phyloP scores from a whole-genome alignment of 2,888 invertebrate species.

The Empis livida region DNA sequence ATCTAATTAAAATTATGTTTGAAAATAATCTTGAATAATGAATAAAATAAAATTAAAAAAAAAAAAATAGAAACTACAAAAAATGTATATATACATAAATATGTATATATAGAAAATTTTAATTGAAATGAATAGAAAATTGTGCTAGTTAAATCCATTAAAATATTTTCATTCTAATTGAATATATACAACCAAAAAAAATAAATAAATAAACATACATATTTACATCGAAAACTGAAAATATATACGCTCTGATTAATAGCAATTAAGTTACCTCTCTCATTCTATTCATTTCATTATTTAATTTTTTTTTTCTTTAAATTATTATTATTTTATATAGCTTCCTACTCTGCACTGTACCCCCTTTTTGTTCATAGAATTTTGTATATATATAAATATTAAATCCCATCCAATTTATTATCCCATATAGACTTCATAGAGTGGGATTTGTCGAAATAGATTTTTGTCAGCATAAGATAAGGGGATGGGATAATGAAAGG shows the following conservation, averaged over 20 bases:
- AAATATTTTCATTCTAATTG: neutral
- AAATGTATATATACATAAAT: neutral
- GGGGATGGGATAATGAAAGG: too few relatives aligned
- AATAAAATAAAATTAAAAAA: neutral
- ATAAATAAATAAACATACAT: neutral
- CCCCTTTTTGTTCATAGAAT: too few relatives aligned
- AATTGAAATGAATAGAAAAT: neutral
- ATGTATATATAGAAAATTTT: neutral
- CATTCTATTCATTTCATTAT: too few relatives aligned
- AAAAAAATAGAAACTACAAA: neutral
- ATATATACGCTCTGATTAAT: slow-evolving; percentile 1
- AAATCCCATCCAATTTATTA: too few relatives aligned
- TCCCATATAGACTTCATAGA: too few relatives aligned
- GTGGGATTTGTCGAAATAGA: too few relatives aligned
- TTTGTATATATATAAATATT: too few relatives aligned
- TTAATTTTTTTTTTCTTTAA: too few relatives aligned
- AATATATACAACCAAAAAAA: neutral
- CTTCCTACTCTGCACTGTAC: too few relatives aligned
- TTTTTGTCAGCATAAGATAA: too few relatives aligned
- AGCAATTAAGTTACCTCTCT: neutral
- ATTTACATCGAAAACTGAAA: neutral
- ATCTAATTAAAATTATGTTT: slow-evolving; percentile 1
- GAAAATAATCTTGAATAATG: neutral
- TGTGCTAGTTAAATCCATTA: slow-evolving; percentile 1
- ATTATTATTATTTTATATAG: too few relatives aligned